Evolutionary conservation across 2,797 vertebrate genomes (phyloP).

Genomic region (Garrulus glandarius): DNA sequence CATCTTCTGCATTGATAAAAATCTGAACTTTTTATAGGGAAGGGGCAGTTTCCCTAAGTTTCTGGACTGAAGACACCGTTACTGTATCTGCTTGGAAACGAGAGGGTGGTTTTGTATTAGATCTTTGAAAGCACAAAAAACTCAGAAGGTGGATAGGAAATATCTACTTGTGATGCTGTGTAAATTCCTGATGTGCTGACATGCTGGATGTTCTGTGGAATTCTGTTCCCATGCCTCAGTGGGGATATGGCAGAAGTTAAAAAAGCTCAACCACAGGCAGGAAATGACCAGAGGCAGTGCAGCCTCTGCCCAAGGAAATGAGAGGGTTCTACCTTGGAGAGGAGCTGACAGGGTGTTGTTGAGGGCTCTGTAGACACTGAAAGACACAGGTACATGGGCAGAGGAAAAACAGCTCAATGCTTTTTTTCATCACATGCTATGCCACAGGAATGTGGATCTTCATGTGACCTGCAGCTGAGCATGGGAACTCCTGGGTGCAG

Average conservation of each 20-base stretch:
- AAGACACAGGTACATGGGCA: accelerated
- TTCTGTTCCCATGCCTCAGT: neutral
- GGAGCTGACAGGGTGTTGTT: neutral
- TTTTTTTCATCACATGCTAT: neutral
- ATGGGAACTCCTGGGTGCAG: accelerated
- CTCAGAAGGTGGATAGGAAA: neutral
- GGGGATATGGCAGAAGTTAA: neutral
- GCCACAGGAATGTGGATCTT: neutral
- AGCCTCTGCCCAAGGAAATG: neutral
- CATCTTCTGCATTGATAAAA: neutral
- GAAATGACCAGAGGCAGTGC: neutral
- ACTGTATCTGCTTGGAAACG: neutral
- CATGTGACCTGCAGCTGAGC: neutral
- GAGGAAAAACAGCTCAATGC: neutral
- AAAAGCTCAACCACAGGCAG: neutral
- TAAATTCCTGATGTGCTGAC: neutral
- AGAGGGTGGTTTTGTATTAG: neutral
- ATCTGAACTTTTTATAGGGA: neutral
- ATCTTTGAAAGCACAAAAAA: neutral
- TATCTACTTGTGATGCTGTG: neutral
- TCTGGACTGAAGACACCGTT: neutral
- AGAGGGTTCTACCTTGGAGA: neutral
- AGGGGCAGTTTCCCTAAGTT: neutral
- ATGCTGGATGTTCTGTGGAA: neutral
- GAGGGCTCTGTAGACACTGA: neutral